A percentile compares a stretch with the other conserved stretches of the same genome.
phyloP scores from a whole-genome alignment of 1,140 invertebrate species.

The Andricus grossulariae region DNA sequence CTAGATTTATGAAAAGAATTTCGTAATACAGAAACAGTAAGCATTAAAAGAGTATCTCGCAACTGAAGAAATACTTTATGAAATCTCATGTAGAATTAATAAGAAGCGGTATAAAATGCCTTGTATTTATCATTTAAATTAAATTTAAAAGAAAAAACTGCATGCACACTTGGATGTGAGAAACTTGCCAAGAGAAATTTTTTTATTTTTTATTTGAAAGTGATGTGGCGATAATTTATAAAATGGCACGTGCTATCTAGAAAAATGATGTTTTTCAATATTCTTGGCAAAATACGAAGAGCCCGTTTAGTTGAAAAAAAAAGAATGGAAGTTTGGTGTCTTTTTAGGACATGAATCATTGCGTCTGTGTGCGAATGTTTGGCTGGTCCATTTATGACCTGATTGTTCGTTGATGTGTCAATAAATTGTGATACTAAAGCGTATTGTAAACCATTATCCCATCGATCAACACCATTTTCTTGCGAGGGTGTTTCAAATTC shows the following conservation, averaged over 20 bases:
- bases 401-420: constrained; percentile 43
- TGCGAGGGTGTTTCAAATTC: not conserved
- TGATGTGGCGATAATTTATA: not conserved
- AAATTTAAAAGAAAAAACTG: constrained; percentile 28
- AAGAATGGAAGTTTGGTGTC: not conserved
- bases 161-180: not conserved
- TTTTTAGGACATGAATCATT: not conserved
- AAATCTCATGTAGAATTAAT: not conserved
- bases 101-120: constrained; percentile 54
- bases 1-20: constrained; percentile 64
- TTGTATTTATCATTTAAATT: constrained; percentile 47
- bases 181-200: not conserved
- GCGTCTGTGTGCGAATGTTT: constrained; percentile 34
- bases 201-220: not conserved
- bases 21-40: constrained; percentile 42
- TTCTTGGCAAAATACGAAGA: not conserved
- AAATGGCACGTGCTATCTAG: not conserved
- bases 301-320: not conserved
- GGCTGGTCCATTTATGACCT: constrained; percentile 20
- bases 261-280: not conserved
- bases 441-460: constrained; percentile 54
- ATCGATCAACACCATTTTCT: constrained; percentile 40
- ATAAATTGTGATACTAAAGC: constrained; percentile 49
- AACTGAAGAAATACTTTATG: constrained; percentile 40
- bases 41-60: constrained; percentile 58